Base-by-base conservation (phyloP, 2,113 vertebrate species). In the Rhabdornis inornatus region DNA sequence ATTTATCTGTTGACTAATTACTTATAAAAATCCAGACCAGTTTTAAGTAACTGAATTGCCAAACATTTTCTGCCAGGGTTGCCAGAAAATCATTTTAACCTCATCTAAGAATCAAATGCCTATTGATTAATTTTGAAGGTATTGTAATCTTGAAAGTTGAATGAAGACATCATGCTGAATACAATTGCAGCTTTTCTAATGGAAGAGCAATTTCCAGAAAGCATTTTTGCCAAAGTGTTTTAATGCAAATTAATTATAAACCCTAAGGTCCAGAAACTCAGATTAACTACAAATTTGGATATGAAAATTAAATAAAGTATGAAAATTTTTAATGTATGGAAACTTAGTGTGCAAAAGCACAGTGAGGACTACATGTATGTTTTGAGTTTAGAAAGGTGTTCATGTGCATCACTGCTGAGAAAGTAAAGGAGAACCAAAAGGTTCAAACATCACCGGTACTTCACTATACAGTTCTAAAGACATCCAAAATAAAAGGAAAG, bases 91-190 rank as follows among this genome's bases (percentile, higher is more conserved):
- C 0, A 82, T 94, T 96, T 94, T 81, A 96, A 87, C 53, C 42
- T 95, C 72, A 79, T 92, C 17, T 53, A 95, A 77, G 81, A 96
- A 97, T 96, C 80, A 94, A 89, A 90, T 45, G 27, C n/a, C 63
- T 93, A 94, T 96, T 96, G 81, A 91, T 94, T 96, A 87, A 95
- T 91, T 89, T 53, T 57, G 83, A 94, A 84, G 53, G 76, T 64
- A 85, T 39, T 42, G 6, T 94, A 96, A 95, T 37, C 61, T 93
- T 97, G 77, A 96, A 96, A 84, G 86, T 56, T 92, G 91, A 97
- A 96, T 90, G 79, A 95, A 94, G 52, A 92, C 81, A 87, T 80
- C 84, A 92, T 93, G 60, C 66, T 92, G 75, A 96, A 89, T 63
- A 95, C 49, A 96, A 95, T 20, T 92, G 53, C 56, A 94, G 47